A percentile compares a stretch with the other conserved stretches of the same genome.
phyloP scores from a whole-genome alignment of 2,888 invertebrate species.

The Fragum whitleyi region DNA sequence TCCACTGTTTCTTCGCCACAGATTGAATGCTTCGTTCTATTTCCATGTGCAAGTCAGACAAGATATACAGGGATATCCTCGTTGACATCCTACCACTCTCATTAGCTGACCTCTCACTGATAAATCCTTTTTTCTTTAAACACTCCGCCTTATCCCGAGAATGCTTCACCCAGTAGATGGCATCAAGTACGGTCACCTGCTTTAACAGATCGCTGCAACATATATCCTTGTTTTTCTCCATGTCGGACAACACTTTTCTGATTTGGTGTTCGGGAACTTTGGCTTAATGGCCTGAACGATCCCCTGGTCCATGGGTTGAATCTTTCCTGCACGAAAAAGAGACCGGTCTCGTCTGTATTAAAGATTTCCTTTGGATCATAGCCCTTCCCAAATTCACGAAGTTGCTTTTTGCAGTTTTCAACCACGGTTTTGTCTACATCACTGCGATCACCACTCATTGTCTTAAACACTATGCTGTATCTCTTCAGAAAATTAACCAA shows the following conservation, averaged over 20 bases:
- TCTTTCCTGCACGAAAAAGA: conserved; percentile 44
- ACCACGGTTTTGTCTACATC: conserved; percentile 26
- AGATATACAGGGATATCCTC: conserved; percentile 13
- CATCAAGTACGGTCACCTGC: conserved; percentile 17
- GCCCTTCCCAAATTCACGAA: conserved; percentile 23
- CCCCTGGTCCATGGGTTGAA: conserved; percentile 40
- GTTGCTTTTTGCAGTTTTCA: conserved; percentile 34
- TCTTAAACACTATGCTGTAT: conserved; percentile 37
- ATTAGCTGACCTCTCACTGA: neutral
- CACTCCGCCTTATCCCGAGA: conserved; percentile 30
- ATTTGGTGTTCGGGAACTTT: conserved; percentile 10
- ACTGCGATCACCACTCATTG: conserved; percentile 33
- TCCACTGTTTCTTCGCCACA: neutral
- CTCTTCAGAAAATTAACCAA: conserved; percentile 26
- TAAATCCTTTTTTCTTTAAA: neutral
- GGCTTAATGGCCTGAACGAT: conserved; percentile 38
- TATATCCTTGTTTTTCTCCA: conserved; percentile 6
- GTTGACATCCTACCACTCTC: neutral
- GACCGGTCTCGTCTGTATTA: neutral
- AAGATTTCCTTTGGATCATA: conserved; percentile 52
- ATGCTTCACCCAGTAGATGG: conserved; percentile 40
- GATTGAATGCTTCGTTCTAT: neutral
- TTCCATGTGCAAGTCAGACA: neutral
- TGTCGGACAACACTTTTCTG: neutral
- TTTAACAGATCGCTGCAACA: conserved; percentile 11